Evolutionary conservation across 2,888 invertebrate genomes (phyloP), one percentile per base, ranked within the genome.

Genomic region (Folsomia manolachei): DNA sequence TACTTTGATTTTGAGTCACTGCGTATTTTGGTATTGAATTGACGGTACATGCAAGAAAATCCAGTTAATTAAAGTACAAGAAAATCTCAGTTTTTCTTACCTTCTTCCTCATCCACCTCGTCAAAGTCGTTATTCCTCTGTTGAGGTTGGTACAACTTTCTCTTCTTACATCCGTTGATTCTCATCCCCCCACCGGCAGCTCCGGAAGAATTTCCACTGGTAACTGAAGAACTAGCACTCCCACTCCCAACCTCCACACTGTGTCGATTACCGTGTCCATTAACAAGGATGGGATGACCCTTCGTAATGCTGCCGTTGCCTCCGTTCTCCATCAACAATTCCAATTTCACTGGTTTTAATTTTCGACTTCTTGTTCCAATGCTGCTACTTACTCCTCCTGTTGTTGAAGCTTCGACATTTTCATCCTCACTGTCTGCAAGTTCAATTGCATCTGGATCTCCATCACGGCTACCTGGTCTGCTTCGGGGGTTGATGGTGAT

Each of bases 101-200:
- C 77, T 71, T 75, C 72, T 61, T 66, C 65, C 62, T 66, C 65
- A 21, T 66, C 65, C n/a, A 65, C 74, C 63, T 76, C 74, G 71
- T 87, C 87, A 78, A 83, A 83, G 82, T 92, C 92, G 84, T 95
- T 94, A 83, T 96, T 96, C 83, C 96, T 96, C 21, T 39, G 65
- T 84, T 95, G 95, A 14, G 97, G 97, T 82, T 95, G 95, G 83
- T 4, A 96, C 27, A 96, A 87, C 85, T 97, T 97, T 64, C 97
- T 89, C 85, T 97, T 97, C 84, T 95, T 95, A 85, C 95, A 95
- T 65, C 95, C 95, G 85, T 95, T 95, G 80, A 93, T 75, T 74
- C 75, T 74, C 71, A 71, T 71, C 11, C 60, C 60, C 60, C 62
- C 62, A 63, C 63, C 27, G 11, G 27, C 4, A 9, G 63, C n/a